Conservation (phyloP, 1,140 invertebrate genomes). For the Leptinotarsa texana region DNA sequence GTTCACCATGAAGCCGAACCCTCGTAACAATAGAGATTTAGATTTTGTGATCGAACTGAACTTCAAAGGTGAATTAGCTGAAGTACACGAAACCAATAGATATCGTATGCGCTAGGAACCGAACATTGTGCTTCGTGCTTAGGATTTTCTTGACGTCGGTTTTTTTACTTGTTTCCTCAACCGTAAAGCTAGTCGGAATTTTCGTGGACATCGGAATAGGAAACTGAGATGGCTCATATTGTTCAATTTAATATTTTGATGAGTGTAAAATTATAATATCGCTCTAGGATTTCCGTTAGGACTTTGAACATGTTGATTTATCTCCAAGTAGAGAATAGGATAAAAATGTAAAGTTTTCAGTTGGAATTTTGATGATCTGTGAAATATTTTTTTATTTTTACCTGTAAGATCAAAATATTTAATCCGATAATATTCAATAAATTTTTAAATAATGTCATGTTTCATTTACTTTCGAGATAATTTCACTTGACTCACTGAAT, state of each 20-base stretch:
- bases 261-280: no score
- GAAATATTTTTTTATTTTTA: slow-evolving; percentile 18
- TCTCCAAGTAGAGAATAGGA: background rate
- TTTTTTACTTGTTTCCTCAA: background rate
- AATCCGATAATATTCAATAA: slow-evolving; percentile 24
- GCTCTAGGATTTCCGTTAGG: background rate
- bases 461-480: background rate
- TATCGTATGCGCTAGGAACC: slow-evolving; percentile 93
- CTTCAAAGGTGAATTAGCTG: slow-evolving; percentile 93
- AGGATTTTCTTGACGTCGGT: background rate
- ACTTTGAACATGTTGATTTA: background rate
- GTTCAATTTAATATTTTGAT: no score
- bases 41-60: slow-evolving; percentile 93
- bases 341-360: slow-evolving; percentile 1
- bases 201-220: background rate
- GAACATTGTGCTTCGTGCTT: background rate
- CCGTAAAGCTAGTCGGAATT: slow-evolving; percentile 1
- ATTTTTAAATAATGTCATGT: slow-evolving; percentile 10
- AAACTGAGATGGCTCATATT: no score
- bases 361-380: slow-evolving; percentile 23
- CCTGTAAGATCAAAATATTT: slow-evolving; percentile 3
- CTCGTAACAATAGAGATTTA: slow-evolving; percentile 93
- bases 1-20: slow-evolving; percentile 94
- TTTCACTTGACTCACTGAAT: no score
- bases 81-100: slow-evolving; percentile 85